phyloP scores from a whole-genome alignment of 2,113 vertebrate species.

The Propithecus coquereli region DNA sequence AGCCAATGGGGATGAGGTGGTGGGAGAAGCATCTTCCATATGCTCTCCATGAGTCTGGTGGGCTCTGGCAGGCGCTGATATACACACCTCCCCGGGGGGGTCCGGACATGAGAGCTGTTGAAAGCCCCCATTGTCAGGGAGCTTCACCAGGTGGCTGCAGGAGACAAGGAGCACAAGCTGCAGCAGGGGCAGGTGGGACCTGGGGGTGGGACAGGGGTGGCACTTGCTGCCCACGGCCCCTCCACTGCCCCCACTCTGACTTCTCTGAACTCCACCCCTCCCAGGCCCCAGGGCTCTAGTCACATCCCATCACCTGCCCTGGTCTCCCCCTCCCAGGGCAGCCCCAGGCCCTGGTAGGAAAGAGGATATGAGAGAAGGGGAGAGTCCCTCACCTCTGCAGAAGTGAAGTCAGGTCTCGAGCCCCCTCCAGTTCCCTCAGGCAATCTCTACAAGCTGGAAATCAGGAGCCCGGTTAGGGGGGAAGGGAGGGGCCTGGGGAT shows the following conservation, averaged over 20 bases:
- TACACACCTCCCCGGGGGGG: too few species aligned
- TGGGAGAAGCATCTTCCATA: rapidly evolving
- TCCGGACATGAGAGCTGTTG: neutral
- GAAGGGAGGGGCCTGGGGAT: neutral
- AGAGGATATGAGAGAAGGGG: neutral
- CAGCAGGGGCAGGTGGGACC: neutral
- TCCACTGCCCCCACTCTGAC: rapidly evolving
- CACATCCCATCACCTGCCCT: neutral
- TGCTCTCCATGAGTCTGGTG: rapidly evolving
- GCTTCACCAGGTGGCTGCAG: neutral
- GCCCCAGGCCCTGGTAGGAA: neutral
- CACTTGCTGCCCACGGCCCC: rapidly evolving
- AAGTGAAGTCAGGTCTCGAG: neutral
- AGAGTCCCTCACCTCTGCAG: neutral
- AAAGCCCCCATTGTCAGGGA: neutral
- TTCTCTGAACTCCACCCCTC: neutral
- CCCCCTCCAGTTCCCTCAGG: neutral
- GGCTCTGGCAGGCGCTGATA: neutral
- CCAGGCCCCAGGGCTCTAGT: too few species aligned
- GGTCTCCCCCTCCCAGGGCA: too few species aligned
- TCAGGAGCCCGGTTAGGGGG: neutral
- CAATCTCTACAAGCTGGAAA: neutral
- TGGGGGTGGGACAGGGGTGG: neutral
- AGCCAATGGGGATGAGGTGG: rapidly evolving
- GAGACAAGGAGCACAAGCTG: too few species aligned